Evolutionary conservation across 2,888 invertebrate genomes (phyloP).

Genomic region (Nomada goodeniana): DNA sequence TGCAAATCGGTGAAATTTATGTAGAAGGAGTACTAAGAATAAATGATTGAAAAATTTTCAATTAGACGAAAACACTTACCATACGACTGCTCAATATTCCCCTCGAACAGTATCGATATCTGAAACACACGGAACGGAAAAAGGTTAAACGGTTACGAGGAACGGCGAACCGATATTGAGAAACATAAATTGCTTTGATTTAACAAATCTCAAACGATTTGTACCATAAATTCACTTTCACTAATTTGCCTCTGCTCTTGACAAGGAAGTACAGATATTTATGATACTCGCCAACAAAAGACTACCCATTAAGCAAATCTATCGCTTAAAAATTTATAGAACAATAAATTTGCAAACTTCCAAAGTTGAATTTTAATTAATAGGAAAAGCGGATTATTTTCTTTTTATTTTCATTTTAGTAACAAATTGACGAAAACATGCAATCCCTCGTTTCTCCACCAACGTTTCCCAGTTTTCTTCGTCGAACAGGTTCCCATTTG

Average conservation of each 20-base stretch:
- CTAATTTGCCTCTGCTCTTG: no score
- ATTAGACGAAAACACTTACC: not conserved
- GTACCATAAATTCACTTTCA: not conserved
- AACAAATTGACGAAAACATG: not conserved
- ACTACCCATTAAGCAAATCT: no score
- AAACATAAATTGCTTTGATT: not conserved
- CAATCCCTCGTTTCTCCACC: not conserved
- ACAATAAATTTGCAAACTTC: no score
- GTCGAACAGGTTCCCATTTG: not conserved
- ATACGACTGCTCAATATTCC: not conserved
- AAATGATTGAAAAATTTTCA: not conserved
- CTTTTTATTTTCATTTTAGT: no score
- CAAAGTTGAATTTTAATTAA: no score
- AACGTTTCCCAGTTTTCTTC: constrained; percentile 12
- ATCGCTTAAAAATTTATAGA: no score
- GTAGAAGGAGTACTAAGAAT: no score
- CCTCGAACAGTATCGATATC: not conserved
- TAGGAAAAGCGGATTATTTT: no score
- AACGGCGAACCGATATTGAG: not conserved
- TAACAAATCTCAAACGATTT: no score
- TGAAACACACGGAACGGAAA: not conserved
- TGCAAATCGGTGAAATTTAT: no score
- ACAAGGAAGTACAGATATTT: no score
- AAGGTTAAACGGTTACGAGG: not conserved
- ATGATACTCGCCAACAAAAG: no score